Evolutionary conservation across 2,797 vertebrate genomes (phyloP), one percentile per base, ranked within the genome.

Genomic region (Leptoclinus maculatus): DNA sequence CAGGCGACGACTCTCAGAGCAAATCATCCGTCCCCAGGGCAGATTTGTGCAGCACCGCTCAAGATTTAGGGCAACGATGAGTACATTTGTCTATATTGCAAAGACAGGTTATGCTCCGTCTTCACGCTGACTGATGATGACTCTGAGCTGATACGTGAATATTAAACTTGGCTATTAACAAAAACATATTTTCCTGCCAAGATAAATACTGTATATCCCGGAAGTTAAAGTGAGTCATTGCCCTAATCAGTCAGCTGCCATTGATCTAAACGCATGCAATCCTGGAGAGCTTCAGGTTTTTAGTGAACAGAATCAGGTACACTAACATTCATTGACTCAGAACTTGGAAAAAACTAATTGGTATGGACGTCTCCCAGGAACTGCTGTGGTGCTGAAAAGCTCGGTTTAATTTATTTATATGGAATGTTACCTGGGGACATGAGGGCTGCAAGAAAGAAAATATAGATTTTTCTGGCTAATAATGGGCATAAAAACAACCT

Each of bases 51-150:
- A 25, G 64, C 68, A 19, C 66, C 12, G 60, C 78, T 80, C 80
- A 39, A 64, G 76, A 90, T 88, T 87, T 82, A 83, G 87, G 76
- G 36, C 72, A 64, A 71, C 17, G 72, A 76, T 76, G 85, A 85
- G 67, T 66, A 39, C 17, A 69, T 88, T 82, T 88, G 74, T 89
- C 82, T 84, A 39, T 67, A 78, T 83, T 70, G 67, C 74, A 71
- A 68, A 74, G 76, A 74, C 70, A 77, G 76, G 74, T 78, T 62
- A 57, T 75, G 59, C 29, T 83, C 67, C 53, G 76, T 83, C 63
- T 69, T 71, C 62, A 72, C 34, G 23, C 66, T 27, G 64, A 64
- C 21, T 53, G 53, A 71, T 1, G 23, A 64, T 66, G 45, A 58
- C 58, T 78, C 62, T n/a, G 54, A 32, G 23, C 25, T 64, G 57